A percentile compares a stretch with the other conserved stretches of the same genome.
These are phyloP conservation scores for Spatula versicolor DNA, from an alignment of 2,797 vertebrate genomes.

Conservation along the genomic window DNA sequence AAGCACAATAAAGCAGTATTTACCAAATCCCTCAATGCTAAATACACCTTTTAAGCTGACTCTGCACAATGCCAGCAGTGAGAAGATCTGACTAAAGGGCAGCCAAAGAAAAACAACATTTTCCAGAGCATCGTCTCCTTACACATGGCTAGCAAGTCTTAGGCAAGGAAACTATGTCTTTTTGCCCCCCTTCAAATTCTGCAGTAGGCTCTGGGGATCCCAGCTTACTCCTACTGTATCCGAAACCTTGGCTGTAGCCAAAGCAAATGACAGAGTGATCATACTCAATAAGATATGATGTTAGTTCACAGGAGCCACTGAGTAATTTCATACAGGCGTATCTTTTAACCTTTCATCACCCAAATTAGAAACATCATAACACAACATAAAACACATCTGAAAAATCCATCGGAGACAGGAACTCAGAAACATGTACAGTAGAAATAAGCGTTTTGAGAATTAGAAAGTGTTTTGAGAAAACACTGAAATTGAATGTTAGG, in stretches of 20 bases:
- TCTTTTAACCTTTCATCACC: slow-evolving; percentile 58
- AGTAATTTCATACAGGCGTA: slow-evolving; percentile 50
- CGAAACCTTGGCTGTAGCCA: slow-evolving; percentile 60
- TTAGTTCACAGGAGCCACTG: slow-evolving; percentile 22
- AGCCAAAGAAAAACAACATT: slow-evolving; percentile 70
- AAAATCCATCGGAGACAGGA: slow-evolving; percentile 3
- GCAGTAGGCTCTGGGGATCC: slow-evolving; percentile 28
- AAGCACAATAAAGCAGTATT: slow-evolving; percentile 67
- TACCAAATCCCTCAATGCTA: slow-evolving; percentile 62
- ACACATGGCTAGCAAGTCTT: slow-evolving; percentile 32
- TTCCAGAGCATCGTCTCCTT: slow-evolving; percentile 57
- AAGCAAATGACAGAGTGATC: slow-evolving; percentile 59
- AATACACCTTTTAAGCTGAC: slow-evolving; percentile 73
- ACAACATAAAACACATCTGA: slow-evolving; percentile 59
- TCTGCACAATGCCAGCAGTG: slow-evolving; percentile 45
- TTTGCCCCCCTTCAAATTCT: slow-evolving; percentile 28
- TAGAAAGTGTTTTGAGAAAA: slow-evolving; percentile 58
- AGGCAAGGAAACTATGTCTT: slow-evolving; percentile 42
- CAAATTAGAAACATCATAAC: slow-evolving; percentile 65
- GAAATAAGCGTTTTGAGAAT: slow-evolving; percentile 45
- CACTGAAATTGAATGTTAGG: slow-evolving; percentile 37
- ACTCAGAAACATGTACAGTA: slow-evolving; percentile 1
- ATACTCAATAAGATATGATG: slow-evolving; percentile 49
- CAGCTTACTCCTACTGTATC: slow-evolving; percentile 10
- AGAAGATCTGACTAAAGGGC: slow-evolving; percentile 67